These are phyloP conservation scores for Rhynchotus rufescens DNA, from an alignment of 2,797 vertebrate species.

Conservation along the genomic window DNA sequence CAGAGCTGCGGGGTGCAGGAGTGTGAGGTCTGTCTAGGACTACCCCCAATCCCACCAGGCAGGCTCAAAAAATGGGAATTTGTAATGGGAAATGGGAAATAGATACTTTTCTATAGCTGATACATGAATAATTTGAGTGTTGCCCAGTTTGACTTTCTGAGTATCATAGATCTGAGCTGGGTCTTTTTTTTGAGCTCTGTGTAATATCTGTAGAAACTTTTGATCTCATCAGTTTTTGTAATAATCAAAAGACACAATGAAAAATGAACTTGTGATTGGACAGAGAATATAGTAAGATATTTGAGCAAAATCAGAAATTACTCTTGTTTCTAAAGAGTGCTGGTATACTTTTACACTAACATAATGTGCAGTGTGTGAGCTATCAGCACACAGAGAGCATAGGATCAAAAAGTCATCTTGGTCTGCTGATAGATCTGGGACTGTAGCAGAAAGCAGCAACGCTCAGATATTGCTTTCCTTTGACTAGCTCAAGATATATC, in stretches of 20 bases:
- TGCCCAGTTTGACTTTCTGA: neutral
- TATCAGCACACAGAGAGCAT: neutral
- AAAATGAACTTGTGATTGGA: neutral
- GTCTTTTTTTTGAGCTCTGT: neutral
- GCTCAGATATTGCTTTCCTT: neutral
- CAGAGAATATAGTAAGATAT: neutral
- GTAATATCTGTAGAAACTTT: neutral
- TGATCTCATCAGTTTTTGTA: neutral
- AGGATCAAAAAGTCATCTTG: neutral
- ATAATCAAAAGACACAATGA: neutral
- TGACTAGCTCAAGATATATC: neutral
- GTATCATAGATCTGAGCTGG: neutral
- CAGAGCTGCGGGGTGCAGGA: rapidly evolving
- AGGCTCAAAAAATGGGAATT: neutral
- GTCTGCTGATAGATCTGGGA: neutral
- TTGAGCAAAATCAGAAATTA: neutral
- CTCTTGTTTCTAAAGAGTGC: neutral
- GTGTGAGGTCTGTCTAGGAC: neutral
- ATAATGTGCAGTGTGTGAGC: neutral
- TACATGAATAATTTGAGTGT: rapidly evolving
- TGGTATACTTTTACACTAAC: neutral
- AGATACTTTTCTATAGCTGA: neutral
- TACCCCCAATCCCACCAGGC: neutral
- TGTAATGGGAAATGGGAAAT: neutral
- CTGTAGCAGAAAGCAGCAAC: neutral